These are phyloP conservation scores for Petrophora chlorosata DNA, from an alignment of 2,888 invertebrate species.

Conservation along the genomic window DNA sequence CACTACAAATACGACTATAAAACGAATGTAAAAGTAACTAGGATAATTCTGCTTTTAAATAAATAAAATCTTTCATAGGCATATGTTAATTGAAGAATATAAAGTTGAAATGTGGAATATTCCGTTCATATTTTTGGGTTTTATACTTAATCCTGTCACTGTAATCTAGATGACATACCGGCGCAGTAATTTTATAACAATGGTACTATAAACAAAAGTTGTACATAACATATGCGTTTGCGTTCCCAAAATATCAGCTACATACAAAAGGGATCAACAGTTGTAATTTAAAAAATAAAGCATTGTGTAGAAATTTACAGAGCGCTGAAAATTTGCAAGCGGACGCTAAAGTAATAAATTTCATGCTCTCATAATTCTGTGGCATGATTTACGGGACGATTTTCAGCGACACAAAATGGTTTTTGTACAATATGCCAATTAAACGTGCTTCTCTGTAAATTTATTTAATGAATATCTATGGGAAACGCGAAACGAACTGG, in stretches of 20 bases:
- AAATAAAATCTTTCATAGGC: too few species aligned
- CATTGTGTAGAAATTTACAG: slow-evolving; percentile 65
- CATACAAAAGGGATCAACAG: slow-evolving; percentile 11
- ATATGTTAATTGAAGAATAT: too few species aligned
- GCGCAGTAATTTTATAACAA: too few species aligned
- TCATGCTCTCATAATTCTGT: slow-evolving; percentile 73
- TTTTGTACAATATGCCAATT: slow-evolving; percentile 67
- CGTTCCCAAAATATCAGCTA: not conserved
- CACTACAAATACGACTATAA: too few species aligned
- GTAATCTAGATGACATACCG: too few species aligned
- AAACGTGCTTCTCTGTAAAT: slow-evolving; percentile 43
- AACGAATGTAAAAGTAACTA: too few species aligned
- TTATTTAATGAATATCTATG: slow-evolving; percentile 40
- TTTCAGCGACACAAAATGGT: slow-evolving; percentile 57
- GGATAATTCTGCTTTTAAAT: too few species aligned
- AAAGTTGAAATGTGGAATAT: too few species aligned
- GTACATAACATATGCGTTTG: not conserved
- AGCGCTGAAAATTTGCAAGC: slow-evolving; percentile 74
- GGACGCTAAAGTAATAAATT: slow-evolving; percentile 75
- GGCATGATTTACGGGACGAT: slow-evolving; percentile 71
- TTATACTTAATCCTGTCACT: too few species aligned
- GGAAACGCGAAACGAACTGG: not conserved
- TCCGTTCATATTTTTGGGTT: too few species aligned
- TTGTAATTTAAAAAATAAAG: slow-evolving; percentile 54
- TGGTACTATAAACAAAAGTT: too few species aligned